Base-by-base conservation (phyloP, 2,113 vertebrate genomes). In the Oreochromis aureus region DNA sequence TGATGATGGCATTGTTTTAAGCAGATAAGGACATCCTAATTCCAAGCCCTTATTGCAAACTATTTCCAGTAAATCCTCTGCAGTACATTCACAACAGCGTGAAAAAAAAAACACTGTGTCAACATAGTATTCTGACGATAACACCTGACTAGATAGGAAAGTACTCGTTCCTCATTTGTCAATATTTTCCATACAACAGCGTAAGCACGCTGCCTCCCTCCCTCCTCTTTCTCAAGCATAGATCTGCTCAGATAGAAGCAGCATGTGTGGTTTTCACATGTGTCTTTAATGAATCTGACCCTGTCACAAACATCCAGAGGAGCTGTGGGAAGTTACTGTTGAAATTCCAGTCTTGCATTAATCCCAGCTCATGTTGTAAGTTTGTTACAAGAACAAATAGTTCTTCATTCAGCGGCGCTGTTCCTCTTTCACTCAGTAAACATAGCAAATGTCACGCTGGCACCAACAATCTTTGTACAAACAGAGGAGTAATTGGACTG, bases 321-420 rank as follows among this genome's bases (percentile, higher is more conserved):
- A 85, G n/a, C n/a, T 71, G 56, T 13, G 16, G 34, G 48, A 76
- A 61, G 6, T 44, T 71, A 36, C 24, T 44, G 15, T 61, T 71
- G 6, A 85, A 81, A 88, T 90, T 94, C 91, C 88, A 73, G 53
- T 91, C 61, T 87, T 95, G 81, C 91, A 41, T 15, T 63, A 11
- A 59, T 73, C 44, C 48, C 51, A 13, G 18, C 22, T 24, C 16
- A 9, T 89, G 86, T 88, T 86, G 69, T 32, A 78, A 87, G 18
- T 84, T 46, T 87, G 51, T 39, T 41, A 63, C 5, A 34, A 51
- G 44, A 58, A 34, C 84, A 87, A 73, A 5, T 12, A 4, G 39
- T 83, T 90, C 59, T 87, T 85, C 82, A 84, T 66, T 66, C 19
- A 59, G 44, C 10, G 30, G 6, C 44, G 19, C 32, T 44, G 76